Percentiles rank a stretch among this genome's conserved stretches.
Conservation (phyloP, 2,888 invertebrate genomes). For the Bursaphelenchus okinawaensis region DNA sequence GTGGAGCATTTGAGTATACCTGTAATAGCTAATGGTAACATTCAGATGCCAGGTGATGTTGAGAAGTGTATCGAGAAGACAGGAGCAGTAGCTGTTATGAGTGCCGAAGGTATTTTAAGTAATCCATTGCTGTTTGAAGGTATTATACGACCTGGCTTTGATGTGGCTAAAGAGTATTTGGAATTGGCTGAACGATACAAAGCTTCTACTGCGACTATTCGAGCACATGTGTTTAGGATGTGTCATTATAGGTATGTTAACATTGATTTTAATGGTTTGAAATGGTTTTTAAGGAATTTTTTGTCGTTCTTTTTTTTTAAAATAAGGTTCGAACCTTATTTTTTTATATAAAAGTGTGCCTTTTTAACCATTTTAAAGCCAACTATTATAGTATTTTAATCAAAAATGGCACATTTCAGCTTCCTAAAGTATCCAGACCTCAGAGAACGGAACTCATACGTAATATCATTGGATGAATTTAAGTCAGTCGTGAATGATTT, state of each 20-base stretch:
- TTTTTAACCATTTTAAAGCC: too few relatives aligned
- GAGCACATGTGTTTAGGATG: slow-evolving; percentile 93
- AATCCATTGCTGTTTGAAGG: slow-evolving; percentile 83
- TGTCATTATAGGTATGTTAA: slow-evolving; percentile 75
- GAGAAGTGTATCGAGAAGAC: slow-evolving; percentile 77
- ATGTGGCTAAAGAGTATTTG: slow-evolving; percentile 80
- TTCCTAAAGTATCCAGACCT: slow-evolving; percentile 45
- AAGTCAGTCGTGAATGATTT: slow-evolving; percentile 39
- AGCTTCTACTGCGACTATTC: slow-evolving; percentile 78
- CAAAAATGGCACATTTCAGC: slow-evolving; percentile 28
- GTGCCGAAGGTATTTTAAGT: slow-evolving; percentile 84
- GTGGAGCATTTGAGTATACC: slow-evolving; percentile 82
- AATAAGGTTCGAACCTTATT: background rate
- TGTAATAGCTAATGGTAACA: slow-evolving; percentile 94
- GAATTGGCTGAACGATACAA: slow-evolving; percentile 75
- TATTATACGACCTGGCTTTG: slow-evolving; percentile 64
- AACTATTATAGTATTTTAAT: background rate
- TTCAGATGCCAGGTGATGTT: slow-evolving; percentile 82
- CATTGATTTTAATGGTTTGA: background rate
- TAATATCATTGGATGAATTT: slow-evolving; percentile 38
- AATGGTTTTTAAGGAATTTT: too few relatives aligned
- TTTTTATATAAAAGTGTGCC: background rate
- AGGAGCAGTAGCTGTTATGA: slow-evolving; percentile 69
- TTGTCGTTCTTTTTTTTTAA: too few relatives aligned
- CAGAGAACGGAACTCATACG: slow-evolving; percentile 39